phyloP scores from a whole-genome alignment of 1,140 invertebrate species.

The Leptestheria dahalacensis region DNA sequence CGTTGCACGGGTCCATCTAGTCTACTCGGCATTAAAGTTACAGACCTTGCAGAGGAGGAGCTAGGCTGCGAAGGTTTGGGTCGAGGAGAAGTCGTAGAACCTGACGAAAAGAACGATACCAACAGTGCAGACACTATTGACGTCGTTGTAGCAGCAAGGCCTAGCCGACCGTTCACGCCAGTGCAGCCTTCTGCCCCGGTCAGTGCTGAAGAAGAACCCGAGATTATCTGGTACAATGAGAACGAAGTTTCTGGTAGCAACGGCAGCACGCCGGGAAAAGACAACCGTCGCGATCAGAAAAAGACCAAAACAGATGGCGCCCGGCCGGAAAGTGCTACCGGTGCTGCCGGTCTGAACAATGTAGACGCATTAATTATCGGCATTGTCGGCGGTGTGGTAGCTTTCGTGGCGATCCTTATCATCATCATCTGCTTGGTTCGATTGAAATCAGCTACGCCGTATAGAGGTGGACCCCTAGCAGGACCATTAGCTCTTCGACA shows the following conservation, averaged over 20 bases:
- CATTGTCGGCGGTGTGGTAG: slow-evolving; percentile 77
- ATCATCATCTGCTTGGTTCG: slow-evolving; percentile 75
- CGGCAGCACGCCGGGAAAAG: slow-evolving; percentile 22
- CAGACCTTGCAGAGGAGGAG: slow-evolving; percentile 59
- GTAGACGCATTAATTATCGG: slow-evolving; percentile 83
- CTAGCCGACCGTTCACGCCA: slow-evolving; percentile 23
- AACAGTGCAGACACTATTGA: slow-evolving; percentile 24
- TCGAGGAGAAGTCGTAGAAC: slow-evolving; percentile 11
- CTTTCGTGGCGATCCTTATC: slow-evolving; percentile 72
- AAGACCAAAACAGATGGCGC: slow-evolving; percentile 18
- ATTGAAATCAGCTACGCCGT: slow-evolving; percentile 28
- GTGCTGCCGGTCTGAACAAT: slow-evolving; percentile 41
- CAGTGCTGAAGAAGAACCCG: slow-evolving; percentile 37
- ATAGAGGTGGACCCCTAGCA: slow-evolving; percentile 44
- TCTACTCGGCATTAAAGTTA: slow-evolving; percentile 46
- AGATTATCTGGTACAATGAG: slow-evolving; percentile 62
- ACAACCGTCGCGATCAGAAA: slow-evolving; percentile 22
- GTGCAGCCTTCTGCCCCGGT: slow-evolving; percentile 21
- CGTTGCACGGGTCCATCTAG: slow-evolving; percentile 48
- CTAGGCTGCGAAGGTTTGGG: slow-evolving; percentile 47
- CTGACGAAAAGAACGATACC: slow-evolving; percentile 26
- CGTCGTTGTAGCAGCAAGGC: slow-evolving; percentile 13
- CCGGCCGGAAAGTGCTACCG: slow-evolving; percentile 16
- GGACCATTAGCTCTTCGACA: slow-evolving; percentile 33
- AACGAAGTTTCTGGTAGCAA: slow-evolving; percentile 39